Evolutionary conservation across 2,797 vertebrate genomes (phyloP), one percentile per base, ranked within the genome.

Genomic region (Erithacus rubecula): DNA sequence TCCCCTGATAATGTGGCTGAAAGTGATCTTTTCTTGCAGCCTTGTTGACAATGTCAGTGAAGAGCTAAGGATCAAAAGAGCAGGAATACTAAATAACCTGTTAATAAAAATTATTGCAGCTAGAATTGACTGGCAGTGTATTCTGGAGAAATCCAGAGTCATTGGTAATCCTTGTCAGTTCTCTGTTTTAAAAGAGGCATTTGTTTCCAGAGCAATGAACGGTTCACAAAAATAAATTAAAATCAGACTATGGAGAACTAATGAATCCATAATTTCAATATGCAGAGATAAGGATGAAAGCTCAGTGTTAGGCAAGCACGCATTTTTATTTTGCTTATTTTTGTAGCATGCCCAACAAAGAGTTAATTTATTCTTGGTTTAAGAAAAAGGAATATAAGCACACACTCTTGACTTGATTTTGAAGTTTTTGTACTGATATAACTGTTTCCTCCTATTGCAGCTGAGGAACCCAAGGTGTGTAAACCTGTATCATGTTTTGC

Each of bases 61-160:
- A 80, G 39, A 94, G 60, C 4, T 62, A 87, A 94, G 83, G 71
- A 85, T 64, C 69, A 91, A 69, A 95, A 58, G 51, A 87, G 46
- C 22, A 71, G 0, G 4, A 83, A 89, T 51, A n/a, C 34, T 91
- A 87, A 89, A 81, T 36, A 93, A 77, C 22, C 53, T 44, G 43
- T 71, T 93, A 85, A 83, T 78, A 46, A 89, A 92, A 92, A 89
- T 67, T 56, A 60, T 36, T 41, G 20, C 44, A 70, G 46, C 68
- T 93, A 56, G 85, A 95, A 92, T 87, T 75, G 53, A 68, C 41
- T 51, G 63, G 46, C 44, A 83, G 2, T 12, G 22, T 76, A 74
- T 82, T 67, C 49, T 80, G 39, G 46, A 53, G 55, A 88, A 90
- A 87, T 67, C 62, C 71, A 62, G 18, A 67, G 41, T 60, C 22